Conservation (phyloP, 1,140 invertebrate genomes). For the Gerris buenoi region DNA sequence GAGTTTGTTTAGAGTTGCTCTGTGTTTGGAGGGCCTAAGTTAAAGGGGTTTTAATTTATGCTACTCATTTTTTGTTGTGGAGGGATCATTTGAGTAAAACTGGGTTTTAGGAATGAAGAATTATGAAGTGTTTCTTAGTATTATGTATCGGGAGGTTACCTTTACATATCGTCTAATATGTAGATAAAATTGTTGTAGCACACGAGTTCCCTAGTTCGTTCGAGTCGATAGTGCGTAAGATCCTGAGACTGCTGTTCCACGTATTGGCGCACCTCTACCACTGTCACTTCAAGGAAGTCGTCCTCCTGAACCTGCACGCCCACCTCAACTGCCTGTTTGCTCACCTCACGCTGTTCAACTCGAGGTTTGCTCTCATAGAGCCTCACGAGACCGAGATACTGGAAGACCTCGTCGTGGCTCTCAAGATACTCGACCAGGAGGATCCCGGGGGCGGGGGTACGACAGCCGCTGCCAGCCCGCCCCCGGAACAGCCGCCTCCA, state of each 20-base stretch:
- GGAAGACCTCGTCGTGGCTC: constrained; percentile 63
- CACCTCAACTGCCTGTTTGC: constrained; percentile 93
- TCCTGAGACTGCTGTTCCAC: constrained; percentile 89
- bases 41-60: too few species aligned
- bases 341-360: constrained; percentile 82
- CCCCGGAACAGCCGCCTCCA: background rate
- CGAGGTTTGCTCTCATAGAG: constrained; percentile 75
- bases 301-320: constrained; percentile 77
- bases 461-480: background rate
- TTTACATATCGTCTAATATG: too few species aligned
- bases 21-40: too few species aligned
- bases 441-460: background rate
- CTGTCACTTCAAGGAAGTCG: constrained; percentile 89
- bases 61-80: too few species aligned
- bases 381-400: constrained; percentile 90
- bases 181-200: constrained; percentile 40
- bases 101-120: too few species aligned
- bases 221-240: constrained; percentile 87
- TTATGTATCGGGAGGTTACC: too few species aligned
- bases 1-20: too few species aligned
- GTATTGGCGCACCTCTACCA: constrained; percentile 96
- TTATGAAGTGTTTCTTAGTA: too few species aligned
- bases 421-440: constrained; percentile 28
- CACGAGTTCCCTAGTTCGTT: constrained; percentile 90
- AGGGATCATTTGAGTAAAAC: too few species aligned